Percentiles rank a stretch among this genome's conserved stretches.
These are phyloP conservation scores for Salvelinus alpinus DNA, from an alignment of 2,113 vertebrate species.

Conservation along the genomic window DNA sequence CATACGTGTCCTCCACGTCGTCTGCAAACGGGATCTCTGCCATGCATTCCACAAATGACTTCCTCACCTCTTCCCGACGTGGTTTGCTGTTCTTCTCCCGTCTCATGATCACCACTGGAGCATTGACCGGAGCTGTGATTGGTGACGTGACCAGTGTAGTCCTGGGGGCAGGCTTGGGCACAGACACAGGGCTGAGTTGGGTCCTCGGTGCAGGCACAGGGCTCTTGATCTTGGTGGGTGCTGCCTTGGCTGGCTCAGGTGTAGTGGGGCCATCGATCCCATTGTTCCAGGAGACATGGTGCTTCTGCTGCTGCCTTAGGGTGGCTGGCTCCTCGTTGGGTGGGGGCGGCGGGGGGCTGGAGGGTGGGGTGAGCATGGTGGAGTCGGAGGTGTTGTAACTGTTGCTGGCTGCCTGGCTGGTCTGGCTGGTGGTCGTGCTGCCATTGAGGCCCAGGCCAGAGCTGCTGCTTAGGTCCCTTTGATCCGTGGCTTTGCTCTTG, in stretches of 20 bases:
- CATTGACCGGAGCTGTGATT: background rate
- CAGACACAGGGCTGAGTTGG: conserved; percentile 37
- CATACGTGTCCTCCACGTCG: conserved; percentile 89
- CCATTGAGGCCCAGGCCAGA: conserved; percentile 89
- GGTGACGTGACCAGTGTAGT: conserved; percentile 25
- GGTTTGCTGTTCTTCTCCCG: conserved; percentile 71
- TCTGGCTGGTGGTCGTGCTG: conserved; percentile 83
- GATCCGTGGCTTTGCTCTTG: conserved; percentile 74
- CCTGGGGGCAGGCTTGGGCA: conserved; percentile 55
- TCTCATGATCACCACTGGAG: conserved; percentile 60
- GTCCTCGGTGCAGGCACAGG: conserved; percentile 37
- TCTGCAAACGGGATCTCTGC: conserved; percentile 97
- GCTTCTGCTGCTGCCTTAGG: conserved; percentile 68
- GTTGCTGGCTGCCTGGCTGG: conserved; percentile 75
- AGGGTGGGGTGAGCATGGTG: conserved; percentile 93
- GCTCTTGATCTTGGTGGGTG: conserved; percentile 31
- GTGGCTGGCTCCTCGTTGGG: conserved; percentile 91
- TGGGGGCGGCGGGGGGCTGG: conserved; percentile 91
- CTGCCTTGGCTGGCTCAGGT: conserved; percentile 42
- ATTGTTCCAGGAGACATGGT: conserved; percentile 76
- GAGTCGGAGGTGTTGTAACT: conserved; percentile 91
- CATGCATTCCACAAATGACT: conserved; percentile 93
- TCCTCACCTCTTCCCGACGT: conserved; percentile 71
- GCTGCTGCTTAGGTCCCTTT: conserved; percentile 85
- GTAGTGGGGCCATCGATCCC: conserved; percentile 50